Evolutionary conservation across 2,113 vertebrate genomes (phyloP).

Genomic region (Pseudopodoces humilis): DNA sequence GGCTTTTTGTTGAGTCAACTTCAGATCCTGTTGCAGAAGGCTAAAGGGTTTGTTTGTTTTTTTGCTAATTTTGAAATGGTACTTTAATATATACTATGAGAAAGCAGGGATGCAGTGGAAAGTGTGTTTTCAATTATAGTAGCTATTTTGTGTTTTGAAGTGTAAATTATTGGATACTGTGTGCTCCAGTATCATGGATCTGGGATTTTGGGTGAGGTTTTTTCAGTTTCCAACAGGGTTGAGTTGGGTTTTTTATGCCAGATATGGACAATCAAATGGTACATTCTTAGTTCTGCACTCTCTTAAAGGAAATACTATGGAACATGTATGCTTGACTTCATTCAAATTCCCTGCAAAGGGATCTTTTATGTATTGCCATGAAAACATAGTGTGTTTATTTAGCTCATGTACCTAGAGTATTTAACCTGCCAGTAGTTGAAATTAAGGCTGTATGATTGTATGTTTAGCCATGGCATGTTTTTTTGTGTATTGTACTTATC

Average conservation of each 20-base stretch:
- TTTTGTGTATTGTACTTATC: neutral
- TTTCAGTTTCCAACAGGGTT: neutral
- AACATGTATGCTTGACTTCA: neutral
- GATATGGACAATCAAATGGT: neutral
- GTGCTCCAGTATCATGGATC: neutral
- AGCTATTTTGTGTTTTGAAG: neutral
- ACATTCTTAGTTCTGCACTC: neutral
- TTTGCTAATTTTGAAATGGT: neutral
- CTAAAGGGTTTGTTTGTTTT: neutral
- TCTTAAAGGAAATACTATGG: neutral
- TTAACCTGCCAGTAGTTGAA: neutral
- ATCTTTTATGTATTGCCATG: neutral
- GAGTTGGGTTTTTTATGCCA: neutral
- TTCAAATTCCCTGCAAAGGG: neutral
- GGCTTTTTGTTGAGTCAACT: neutral
- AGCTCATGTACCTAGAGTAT: neutral
- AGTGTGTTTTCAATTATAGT: neutral
- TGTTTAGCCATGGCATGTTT: neutral
- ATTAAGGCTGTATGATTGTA: neutral
- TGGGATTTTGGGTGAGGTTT: neutral
- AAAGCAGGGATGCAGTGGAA: neutral
- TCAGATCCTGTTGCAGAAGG: neutral
- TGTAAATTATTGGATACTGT: neutral
- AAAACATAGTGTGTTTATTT: neutral
- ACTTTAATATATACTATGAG: neutral